Evolutionary conservation across 2,888 invertebrate genomes (phyloP).

Genomic region (Ochropleura leucogaster): DNA sequence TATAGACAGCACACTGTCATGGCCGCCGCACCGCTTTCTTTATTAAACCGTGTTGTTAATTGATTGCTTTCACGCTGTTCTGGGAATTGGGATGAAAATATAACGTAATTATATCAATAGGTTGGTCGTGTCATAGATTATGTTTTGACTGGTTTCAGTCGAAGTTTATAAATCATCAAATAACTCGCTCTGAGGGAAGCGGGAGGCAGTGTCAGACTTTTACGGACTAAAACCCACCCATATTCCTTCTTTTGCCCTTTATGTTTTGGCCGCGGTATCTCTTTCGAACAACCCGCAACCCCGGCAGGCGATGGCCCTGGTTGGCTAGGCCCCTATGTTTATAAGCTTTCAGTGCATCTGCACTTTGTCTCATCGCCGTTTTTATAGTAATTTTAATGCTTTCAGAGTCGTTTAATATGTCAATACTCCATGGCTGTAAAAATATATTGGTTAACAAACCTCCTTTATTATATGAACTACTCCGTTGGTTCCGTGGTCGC

Average conservation of each 20-base stretch:
- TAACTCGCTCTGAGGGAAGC: too few relatives aligned
- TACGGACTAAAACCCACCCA: too few relatives aligned
- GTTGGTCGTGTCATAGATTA: conserved; percentile 9
- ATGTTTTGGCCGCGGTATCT: too few relatives aligned
- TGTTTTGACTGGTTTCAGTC: not conserved
- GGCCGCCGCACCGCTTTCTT: conserved; percentile 34
- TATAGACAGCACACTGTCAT: conserved; percentile 57
- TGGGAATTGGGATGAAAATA: conserved; percentile 33
- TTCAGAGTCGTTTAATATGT: not conserved
- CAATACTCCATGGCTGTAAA: not conserved
- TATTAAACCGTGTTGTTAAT: conserved; percentile 40
- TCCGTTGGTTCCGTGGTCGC: too few relatives aligned
- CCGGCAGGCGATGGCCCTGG: too few relatives aligned
- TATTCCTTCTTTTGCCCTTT: too few relatives aligned
- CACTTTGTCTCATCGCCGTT: not conserved
- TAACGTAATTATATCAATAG: conserved; percentile 29
- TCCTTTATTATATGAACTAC: not conserved
- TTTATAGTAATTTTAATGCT: not conserved
- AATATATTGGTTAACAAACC: not conserved
- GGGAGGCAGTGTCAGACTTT: too few relatives aligned
- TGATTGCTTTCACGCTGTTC: conserved; percentile 50
- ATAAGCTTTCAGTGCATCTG: not conserved
- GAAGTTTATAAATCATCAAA: not conserved
- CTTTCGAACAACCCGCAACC: too few relatives aligned
- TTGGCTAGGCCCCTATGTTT: not conserved